phyloP scores from a whole-genome alignment of 2,797 vertebrate genomes.

The Caiman crocodilus region DNA sequence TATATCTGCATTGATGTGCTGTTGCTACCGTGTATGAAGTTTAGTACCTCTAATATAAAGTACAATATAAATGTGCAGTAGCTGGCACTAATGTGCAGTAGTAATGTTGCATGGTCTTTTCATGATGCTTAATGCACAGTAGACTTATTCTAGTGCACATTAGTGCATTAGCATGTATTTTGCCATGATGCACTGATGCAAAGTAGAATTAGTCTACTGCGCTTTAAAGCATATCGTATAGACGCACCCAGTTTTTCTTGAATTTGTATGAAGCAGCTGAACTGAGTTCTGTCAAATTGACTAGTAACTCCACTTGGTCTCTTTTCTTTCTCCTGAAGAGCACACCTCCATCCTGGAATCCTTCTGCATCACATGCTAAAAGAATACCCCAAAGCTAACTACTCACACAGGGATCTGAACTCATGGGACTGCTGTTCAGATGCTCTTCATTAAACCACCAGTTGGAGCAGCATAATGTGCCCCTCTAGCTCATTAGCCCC shows the following conservation, averaged over 20 bases:
- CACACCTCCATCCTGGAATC: neutral
- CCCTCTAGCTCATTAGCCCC: neutral
- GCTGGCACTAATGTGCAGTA: too few species aligned
- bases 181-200: too few species aligned
- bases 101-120: too few species aligned
- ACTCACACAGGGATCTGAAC: neutral
- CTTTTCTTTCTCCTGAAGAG: conserved; percentile 7
- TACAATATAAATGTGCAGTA: too few species aligned
- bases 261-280: neutral
- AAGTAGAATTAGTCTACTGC: too few species aligned
- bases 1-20: too few species aligned
- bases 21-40: too few species aligned
- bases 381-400: neutral
- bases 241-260: neutral
- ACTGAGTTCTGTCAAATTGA: conserved; percentile 14
- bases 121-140: too few species aligned
- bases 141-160: too few species aligned
- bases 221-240: too few species aligned
- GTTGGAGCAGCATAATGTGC: neutral
- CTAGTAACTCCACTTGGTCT: neutral
- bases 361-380: neutral
- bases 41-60: too few species aligned
- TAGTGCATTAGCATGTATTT: too few species aligned
- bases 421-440: neutral
- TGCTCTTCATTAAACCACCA: neutral